Evolutionary conservation across 2,797 vertebrate genomes (phyloP).

Genomic region (Cynodonichthys magdalenae): DNA sequence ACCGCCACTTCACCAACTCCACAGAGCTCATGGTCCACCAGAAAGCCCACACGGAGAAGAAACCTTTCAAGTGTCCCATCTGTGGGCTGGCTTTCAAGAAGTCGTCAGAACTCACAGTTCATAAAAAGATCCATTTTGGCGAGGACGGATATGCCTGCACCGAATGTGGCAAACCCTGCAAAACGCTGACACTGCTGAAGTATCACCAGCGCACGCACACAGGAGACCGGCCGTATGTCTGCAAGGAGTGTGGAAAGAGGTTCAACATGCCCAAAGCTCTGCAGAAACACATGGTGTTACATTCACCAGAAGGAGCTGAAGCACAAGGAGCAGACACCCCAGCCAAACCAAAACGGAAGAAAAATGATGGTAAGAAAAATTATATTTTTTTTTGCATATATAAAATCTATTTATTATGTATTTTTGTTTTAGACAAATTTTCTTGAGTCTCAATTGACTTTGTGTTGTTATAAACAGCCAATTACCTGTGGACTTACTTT

Average conservation of each 20-base stretch:
- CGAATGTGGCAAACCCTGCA: constrained; percentile 83
- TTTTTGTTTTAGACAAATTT: background rate
- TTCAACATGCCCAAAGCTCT: constrained; percentile 81
- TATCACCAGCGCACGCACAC: constrained; percentile 86
- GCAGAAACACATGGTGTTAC: constrained; percentile 76
- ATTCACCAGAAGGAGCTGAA: constrained; percentile 59
- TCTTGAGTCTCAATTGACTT: background rate
- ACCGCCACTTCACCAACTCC: constrained; percentile 85
- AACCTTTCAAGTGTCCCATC: constrained; percentile 82
- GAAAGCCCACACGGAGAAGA: constrained; percentile 79
- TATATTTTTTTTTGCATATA: background rate
- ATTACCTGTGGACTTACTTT: background rate
- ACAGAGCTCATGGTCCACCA: constrained; percentile 84
- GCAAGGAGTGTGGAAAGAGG: constrained; percentile 81
- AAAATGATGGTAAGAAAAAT: constrained; percentile 66
- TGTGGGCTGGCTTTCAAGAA: constrained; percentile 76
- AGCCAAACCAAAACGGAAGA: constrained; percentile 52
- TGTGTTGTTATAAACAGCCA: background rate
- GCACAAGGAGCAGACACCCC: constrained; percentile 9
- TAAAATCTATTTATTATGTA: no score
- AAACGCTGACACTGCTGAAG: constrained; percentile 83
- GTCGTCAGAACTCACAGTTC: constrained; percentile 78
- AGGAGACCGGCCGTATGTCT: constrained; percentile 82
- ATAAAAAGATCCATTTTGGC: constrained; percentile 82
- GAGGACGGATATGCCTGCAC: constrained; percentile 79